phyloP scores from a whole-genome alignment of 2,888 invertebrate genomes.

The Temnothorax unifasciatus region DNA sequence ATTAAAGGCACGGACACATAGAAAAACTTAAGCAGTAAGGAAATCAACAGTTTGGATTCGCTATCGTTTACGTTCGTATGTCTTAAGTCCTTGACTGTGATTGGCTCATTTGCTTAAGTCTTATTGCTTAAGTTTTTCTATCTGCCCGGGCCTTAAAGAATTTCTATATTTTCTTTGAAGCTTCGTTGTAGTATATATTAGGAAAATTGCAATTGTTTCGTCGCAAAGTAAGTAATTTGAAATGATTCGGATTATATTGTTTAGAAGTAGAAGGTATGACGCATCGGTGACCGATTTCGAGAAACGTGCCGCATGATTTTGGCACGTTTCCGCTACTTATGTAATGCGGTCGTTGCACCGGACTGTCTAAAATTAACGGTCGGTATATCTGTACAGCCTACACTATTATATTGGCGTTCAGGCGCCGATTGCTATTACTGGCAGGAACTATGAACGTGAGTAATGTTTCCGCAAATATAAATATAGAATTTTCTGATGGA shows the following conservation, averaged over 20 bases:
- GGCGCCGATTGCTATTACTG: slow-evolving; percentile 16
- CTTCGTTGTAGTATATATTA: neutral
- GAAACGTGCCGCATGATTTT: slow-evolving; percentile 68
- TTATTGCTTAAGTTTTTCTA: too few relatives aligned
- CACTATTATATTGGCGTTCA: slow-evolving; percentile 17
- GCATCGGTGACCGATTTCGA: slow-evolving; percentile 45
- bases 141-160: neutral
- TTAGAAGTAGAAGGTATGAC: neutral
- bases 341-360: slow-evolving; percentile 72
- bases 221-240: neutral
- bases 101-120: too few relatives aligned
- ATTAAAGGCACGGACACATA: neutral
- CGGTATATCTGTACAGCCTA: neutral
- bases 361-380: slow-evolving; percentile 60
- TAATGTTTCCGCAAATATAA: slow-evolving; percentile 10
- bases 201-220: neutral
- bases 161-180: slow-evolving; percentile 5
- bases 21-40: too few relatives aligned
- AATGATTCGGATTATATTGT: neutral
- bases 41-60: too few relatives aligned
- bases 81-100: too few relatives aligned
- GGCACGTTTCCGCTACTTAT: slow-evolving; percentile 64
- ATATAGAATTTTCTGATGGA: neutral
- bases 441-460: neutral
- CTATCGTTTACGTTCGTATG: too few relatives aligned